Base-by-base conservation (phyloP, 37 sponge, comb jelly and placozoan species). In the Ianthella basta region DNA sequence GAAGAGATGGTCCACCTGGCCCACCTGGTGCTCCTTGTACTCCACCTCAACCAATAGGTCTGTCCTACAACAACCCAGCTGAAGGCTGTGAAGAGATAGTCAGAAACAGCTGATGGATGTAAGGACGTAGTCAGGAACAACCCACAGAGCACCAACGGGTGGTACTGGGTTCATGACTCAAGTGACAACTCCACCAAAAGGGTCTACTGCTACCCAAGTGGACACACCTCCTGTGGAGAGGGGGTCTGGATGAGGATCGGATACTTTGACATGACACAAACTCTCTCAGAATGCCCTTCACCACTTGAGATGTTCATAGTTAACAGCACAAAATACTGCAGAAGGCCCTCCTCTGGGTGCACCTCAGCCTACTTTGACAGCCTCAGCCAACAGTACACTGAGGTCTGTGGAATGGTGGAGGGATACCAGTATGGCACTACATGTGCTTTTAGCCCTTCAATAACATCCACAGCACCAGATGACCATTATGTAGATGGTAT, bases 11-110 rank as follows among this genome's bases (percentile, higher is more conserved):
- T n/a, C n/a, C n/a, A n/a, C n/a, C n/a, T n/a, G n/a, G n/a, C n/a
- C n/a, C n/a, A n/a, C n/a, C n/a, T 35, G 92, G 92, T 30, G 56
- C 79, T 6, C 87, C 82, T 34, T 89, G 92, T n/a, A n/a, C n/a
- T n/a, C n/a, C n/a, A n/a, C n/a, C n/a, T n/a, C n/a, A n/a, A n/a
- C n/a, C n/a, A n/a, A n/a, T n/a, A n/a, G n/a, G n/a, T n/a, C n/a
- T n/a, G n/a, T n/a, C n/a, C n/a, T n/a, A n/a, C n/a, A n/a, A n/a
- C n/a, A n/a, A n/a, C n/a, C n/a, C n/a, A n/a, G n/a, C n/a, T n/a
- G n/a, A n/a, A n/a, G n/a, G n/a, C n/a, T n/a, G n/a, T n/a, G n/a
- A n/a, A n/a, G n/a, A n/a, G n/a, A n/a, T n/a, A n/a, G n/a, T n/a
- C n/a, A n/a, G n/a, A n/a, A n/a, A n/a, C n/a, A n/a, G n/a, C n/a